Percentiles rank a stretch among this genome's conserved stretches.
Conservation (phyloP, 2,888 invertebrate genomes). For the Ophion obscuratus region DNA sequence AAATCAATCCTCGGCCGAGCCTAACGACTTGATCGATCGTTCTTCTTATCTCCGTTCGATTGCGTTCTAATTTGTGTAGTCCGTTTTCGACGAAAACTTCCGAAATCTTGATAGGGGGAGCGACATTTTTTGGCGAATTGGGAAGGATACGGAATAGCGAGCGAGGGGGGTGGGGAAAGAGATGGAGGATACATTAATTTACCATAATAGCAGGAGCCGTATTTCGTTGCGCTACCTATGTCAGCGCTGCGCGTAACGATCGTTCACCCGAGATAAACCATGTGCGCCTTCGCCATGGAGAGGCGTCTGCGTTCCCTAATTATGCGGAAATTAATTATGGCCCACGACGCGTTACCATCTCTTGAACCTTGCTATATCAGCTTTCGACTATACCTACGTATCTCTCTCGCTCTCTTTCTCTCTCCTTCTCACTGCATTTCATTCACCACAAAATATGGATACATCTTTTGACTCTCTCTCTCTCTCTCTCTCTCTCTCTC, state of each 20-base stretch:
- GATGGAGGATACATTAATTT: constrained; percentile 58
- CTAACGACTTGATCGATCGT: background rate
- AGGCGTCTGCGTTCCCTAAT: constrained; percentile 76
- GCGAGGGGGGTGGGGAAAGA: constrained; percentile 29
- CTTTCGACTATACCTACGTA: too few species aligned
- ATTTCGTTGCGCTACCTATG: constrained; percentile 68
- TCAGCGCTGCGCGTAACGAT: constrained; percentile 73
- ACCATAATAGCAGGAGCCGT: constrained; percentile 68
- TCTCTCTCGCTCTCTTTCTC: too few species aligned
- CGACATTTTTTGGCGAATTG: background rate
- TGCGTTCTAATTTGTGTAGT: background rate
- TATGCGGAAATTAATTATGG: constrained; percentile 80
- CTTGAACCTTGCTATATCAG: constrained; percentile 20
- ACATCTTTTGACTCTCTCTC: too few species aligned
- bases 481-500: too few species aligned
- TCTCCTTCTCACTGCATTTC: too few species aligned
- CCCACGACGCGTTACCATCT: constrained; percentile 71
- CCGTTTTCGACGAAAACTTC: background rate
- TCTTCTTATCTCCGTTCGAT: background rate
- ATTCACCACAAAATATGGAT: too few species aligned
- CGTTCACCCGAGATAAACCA: constrained; percentile 76
- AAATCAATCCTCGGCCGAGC: constrained; percentile 28
- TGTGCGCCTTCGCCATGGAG: constrained; percentile 66
- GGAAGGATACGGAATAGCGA: constrained; percentile 2
- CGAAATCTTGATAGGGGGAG: background rate